A percentile compares a stretch with the other conserved stretches of the same genome.
phyloP scores from a whole-genome alignment of 2,888 invertebrate species.

The Plagodis dolabraria region DNA sequence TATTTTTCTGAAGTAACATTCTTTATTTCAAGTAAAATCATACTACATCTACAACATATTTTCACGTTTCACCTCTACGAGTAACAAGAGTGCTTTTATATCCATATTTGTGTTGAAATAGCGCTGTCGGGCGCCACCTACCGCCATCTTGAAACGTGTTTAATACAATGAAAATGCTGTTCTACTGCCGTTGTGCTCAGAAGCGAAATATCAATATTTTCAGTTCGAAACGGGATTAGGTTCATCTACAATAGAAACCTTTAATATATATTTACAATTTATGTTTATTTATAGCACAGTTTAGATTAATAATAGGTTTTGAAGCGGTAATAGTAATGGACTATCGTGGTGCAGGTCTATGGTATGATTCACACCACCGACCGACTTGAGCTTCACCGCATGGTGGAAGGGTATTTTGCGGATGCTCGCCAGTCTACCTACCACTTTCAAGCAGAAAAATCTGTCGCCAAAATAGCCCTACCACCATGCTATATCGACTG shows the following conservation, averaged over 20 bases:
- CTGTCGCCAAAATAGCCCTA: no score
- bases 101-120: constrained; percentile 2
- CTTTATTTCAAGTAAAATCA: no score
- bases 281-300: not conserved
- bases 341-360: no score
- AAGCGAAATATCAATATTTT: constrained; percentile 9
- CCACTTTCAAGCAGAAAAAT: no score
- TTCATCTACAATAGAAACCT: not conserved
- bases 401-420: no score
- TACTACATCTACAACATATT: not conserved
- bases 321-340: no score
- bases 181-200: constrained; percentile 1
- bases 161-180: constrained; percentile 18
- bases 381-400: no score
- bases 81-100: constrained; percentile 2
- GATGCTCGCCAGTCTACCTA: no score
- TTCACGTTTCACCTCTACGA: not conserved
- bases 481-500: no score
- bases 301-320: not conserved
- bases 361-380: no score
- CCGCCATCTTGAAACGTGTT: constrained; percentile 16
- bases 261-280: not conserved
- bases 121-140: not conserved
- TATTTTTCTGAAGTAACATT: no score
- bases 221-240: no score